Conservation (phyloP, 1,140 invertebrate genomes). For the Antheraea mylitta region DNA sequence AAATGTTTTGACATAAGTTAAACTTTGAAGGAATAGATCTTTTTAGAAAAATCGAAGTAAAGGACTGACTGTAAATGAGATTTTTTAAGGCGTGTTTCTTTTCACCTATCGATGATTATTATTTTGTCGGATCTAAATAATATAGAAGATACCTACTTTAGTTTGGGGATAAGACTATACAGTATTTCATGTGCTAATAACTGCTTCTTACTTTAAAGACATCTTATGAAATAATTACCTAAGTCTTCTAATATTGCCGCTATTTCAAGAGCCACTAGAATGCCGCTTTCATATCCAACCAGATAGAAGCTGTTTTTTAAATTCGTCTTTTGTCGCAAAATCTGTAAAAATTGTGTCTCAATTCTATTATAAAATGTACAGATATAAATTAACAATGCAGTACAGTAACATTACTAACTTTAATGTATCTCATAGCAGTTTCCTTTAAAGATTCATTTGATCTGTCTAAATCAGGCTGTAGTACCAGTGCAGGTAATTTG, state of each 20-base stretch:
- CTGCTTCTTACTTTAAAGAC: too few species aligned
- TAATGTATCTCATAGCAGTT: neutral
- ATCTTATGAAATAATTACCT: neutral
- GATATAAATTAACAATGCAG: too few species aligned
- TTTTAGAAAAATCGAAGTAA: too few species aligned
- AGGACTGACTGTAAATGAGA: too few species aligned
- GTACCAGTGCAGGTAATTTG: conserved; percentile 40
- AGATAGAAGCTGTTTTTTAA: conserved; percentile 11
- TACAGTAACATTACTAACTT: neutral
- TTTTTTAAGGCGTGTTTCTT: too few species aligned
- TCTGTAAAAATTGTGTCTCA: neutral
- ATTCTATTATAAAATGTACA: neutral
- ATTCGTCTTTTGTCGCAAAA: conserved; percentile 3
- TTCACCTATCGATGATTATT: too few species aligned
- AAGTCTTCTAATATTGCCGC: conserved; percentile 10
- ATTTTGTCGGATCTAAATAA: too few species aligned
- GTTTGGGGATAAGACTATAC: too few species aligned
- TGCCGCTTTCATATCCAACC: conserved; percentile 3
- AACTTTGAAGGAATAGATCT: too few species aligned
- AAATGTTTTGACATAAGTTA: too few species aligned
- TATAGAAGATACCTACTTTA: too few species aligned
- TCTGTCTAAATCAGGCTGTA: conserved; percentile 36
- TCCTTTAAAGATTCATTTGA: conserved; percentile 14
- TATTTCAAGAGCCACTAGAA: conserved; percentile 6
- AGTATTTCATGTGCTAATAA: too few species aligned